These are phyloP conservation scores for Cynopterus brachyotis DNA, from an alignment of 2,113 vertebrate species.

Conservation along the genomic window DNA sequence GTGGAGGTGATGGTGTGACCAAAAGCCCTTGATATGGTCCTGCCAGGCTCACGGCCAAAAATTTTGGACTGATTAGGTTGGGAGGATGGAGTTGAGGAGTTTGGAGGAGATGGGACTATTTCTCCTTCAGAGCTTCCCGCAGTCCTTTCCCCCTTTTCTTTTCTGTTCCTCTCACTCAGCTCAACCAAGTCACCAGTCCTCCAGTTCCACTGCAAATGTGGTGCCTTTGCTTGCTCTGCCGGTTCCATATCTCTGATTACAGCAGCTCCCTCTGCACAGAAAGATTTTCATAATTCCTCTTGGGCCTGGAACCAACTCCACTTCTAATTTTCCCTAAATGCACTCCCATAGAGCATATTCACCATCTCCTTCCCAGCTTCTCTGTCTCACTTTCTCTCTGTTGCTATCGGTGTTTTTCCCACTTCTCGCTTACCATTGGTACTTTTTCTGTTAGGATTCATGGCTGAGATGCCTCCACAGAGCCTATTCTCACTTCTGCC, in stretches of 20 bases:
- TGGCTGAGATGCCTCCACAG: not conserved
- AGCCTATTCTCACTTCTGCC: not conserved
- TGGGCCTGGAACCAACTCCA: not conserved
- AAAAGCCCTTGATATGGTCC: not conserved
- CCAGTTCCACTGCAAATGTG: accelerated
- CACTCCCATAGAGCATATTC: not conserved
- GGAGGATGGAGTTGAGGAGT: not conserved
- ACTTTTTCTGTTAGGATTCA: not conserved
- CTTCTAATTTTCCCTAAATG: not conserved
- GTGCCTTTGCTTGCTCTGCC: not conserved
- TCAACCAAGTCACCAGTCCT: too few relatives aligned
- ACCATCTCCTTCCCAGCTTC: not conserved
- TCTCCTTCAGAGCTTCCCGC: not conserved
- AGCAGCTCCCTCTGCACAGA: not conserved
- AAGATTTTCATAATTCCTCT: not conserved
- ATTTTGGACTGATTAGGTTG: not conserved
- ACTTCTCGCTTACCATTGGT: not conserved
- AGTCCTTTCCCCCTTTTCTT: not conserved
- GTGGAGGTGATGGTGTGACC: not conserved
- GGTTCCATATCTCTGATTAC: not conserved
- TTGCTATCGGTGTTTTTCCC: not conserved
- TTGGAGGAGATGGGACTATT: not conserved
- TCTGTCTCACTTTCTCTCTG: not conserved
- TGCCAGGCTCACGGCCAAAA: not conserved
- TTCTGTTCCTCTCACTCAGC: not conserved